phyloP scores from a whole-genome alignment of 2,888 invertebrate genomes.

The Thyatira batis region DNA sequence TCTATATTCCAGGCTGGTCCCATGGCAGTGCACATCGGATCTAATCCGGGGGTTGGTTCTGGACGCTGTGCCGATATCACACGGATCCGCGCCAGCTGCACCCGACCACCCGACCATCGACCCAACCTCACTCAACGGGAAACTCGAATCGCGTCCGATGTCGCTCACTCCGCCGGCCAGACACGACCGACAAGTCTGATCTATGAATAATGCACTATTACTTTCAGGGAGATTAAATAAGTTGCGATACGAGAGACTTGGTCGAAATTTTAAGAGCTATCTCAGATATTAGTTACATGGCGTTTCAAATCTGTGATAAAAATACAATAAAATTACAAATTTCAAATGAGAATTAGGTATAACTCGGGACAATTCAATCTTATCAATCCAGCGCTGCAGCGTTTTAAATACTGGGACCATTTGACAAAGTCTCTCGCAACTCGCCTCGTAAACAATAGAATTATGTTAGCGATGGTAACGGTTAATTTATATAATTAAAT shows the following conservation, averaged over 20 bases:
- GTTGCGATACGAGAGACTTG: background rate
- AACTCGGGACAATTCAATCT: too few species aligned
- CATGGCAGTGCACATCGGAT: conserved; percentile 86
- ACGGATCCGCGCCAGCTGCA: conserved; percentile 13
- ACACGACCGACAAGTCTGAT: conserved; percentile 63
- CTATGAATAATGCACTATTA: background rate
- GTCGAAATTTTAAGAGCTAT: background rate
- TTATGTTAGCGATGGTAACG: conserved; percentile 2
- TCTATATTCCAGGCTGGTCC: conserved; percentile 84
- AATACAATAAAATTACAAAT: background rate
- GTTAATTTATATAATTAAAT: conserved; percentile 1
- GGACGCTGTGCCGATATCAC: conserved; percentile 83
- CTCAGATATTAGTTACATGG: background rate
- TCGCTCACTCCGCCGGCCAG: conserved; percentile 61
- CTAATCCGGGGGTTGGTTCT: conserved; percentile 85
- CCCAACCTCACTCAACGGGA: conserved; percentile 15
- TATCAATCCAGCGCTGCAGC: background rate
- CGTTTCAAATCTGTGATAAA: background rate
- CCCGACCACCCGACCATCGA: conserved; percentile 17
- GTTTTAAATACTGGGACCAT: background rate
- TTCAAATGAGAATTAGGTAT: too few species aligned
- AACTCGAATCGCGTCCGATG: conserved; percentile 64
- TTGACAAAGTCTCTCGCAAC: conserved; percentile 6
- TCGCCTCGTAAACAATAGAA: conserved; percentile 1
- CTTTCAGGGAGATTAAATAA: background rate